Percentiles rank a stretch among this genome's conserved stretches.
These are phyloP conservation scores for Paedocypris micromegethes DNA, from an alignment of 2,797 vertebrate genomes.

Conservation along the genomic window DNA sequence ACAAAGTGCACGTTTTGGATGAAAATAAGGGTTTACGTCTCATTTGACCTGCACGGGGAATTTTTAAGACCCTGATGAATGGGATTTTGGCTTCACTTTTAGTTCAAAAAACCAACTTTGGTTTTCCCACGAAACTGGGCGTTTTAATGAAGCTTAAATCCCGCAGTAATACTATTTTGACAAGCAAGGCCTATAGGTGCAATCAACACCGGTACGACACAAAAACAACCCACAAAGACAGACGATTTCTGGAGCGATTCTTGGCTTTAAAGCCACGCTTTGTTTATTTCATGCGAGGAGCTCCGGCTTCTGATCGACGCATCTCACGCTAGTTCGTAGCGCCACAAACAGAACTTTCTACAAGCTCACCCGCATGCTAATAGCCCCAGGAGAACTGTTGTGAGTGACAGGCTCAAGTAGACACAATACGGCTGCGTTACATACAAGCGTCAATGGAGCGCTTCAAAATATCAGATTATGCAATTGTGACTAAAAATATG, in stretches of 20 bases:
- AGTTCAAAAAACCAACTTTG: conserved; percentile 13
- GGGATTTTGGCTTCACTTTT: conserved; percentile 17
- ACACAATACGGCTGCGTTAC: conserved; percentile 19
- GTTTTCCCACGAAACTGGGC: conserved; percentile 24
- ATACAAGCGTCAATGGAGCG: conserved; percentile 17
- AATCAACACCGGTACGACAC: conserved; percentile 22
- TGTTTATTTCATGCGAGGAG: conserved; percentile 12
- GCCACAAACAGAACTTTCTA: conserved; percentile 7
- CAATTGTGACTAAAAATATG: conserved; percentile 16
- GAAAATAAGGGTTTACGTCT: conserved; percentile 11
- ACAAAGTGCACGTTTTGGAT: conserved; percentile 53
- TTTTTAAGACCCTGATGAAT: neutral
- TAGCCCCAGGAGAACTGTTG: conserved; percentile 8
- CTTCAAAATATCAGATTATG: conserved; percentile 23
- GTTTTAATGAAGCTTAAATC: conserved; percentile 38
- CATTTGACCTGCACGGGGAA: conserved; percentile 12
- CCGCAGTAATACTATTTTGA: conserved; percentile 22
- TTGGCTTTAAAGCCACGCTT: neutral
- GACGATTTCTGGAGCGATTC: neutral
- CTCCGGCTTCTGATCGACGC: conserved; percentile 20
- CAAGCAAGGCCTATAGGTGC: conserved; percentile 21
- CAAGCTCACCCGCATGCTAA: conserved; percentile 29
- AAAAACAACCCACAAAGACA: conserved; percentile 24
- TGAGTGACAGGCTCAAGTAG: conserved; percentile 27
- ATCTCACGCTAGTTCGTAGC: conserved; percentile 16